A percentile compares a stretch with the other conserved stretches of the same genome.
These are phyloP conservation scores for Sorex maritimensis DNA, from an alignment of 2,797 vertebrate species.

Conservation along the genomic window DNA sequence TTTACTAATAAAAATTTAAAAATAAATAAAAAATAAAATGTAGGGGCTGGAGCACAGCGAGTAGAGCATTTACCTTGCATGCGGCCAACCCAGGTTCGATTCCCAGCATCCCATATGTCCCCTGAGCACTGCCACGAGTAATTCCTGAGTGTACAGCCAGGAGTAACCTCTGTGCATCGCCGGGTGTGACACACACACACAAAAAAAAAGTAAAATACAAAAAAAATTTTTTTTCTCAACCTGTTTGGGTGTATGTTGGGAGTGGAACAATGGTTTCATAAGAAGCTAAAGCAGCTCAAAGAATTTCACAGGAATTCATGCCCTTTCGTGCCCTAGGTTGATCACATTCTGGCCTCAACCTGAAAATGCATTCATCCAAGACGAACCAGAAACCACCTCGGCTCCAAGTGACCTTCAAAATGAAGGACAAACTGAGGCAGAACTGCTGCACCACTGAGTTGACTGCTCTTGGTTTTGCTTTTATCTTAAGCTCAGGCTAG, in stretches of 20 bases:
- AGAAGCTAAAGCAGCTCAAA: constrained; percentile 25
- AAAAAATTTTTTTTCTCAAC: neutral
- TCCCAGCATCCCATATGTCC: too few species aligned
- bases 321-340: neutral
- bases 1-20: too few species aligned
- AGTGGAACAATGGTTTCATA: neutral
- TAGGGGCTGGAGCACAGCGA: too few species aligned
- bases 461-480: neutral
- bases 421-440: constrained; percentile 1
- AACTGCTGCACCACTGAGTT: neutral
- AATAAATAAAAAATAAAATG: too few species aligned
- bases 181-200: too few species aligned
- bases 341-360: constrained; percentile 37
- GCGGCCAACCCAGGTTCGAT: too few species aligned
- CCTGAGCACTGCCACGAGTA: too few species aligned
- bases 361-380: constrained; percentile 38
- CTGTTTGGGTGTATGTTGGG: neutral
- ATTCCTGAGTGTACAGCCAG: too few species aligned
- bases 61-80: too few species aligned
- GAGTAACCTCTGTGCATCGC: too few species aligned
- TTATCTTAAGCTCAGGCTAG: neutral
- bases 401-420: constrained; percentile 29
- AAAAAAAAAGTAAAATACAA: too few species aligned
- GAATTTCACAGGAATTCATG: constrained; percentile 49
- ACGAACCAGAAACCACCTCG: constrained; percentile 21